phyloP scores from a whole-genome alignment of 2,888 invertebrate genomes.

The Epiblema foenella region DNA sequence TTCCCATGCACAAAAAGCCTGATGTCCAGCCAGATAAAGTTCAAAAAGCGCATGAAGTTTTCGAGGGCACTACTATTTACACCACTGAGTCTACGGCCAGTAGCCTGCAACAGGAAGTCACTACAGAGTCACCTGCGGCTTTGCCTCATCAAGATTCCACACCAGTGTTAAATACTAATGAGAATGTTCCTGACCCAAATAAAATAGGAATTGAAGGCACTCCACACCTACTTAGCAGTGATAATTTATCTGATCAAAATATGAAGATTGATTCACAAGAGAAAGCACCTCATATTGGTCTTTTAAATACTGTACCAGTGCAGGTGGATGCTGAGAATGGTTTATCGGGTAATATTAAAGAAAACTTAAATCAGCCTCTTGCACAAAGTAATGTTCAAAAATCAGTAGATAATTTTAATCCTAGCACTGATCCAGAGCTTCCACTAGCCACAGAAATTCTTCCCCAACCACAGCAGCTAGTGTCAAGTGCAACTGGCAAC shows the following conservation, averaged over 20 bases:
- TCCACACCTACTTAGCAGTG: conserved; percentile 10
- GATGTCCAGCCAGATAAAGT: conserved; percentile 73
- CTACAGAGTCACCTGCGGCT: conserved; percentile 49
- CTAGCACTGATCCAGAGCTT: conserved; percentile 25
- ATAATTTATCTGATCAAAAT: conserved; percentile 18
- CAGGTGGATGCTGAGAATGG: neutral
- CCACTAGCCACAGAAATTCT: conserved; percentile 33
- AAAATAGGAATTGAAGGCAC: conserved; percentile 13
- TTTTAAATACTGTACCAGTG: conserved; percentile 7
- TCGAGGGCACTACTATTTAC: conserved; percentile 89
- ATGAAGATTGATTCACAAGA: conserved; percentile 22
- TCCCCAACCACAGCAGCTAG: conserved; percentile 48
- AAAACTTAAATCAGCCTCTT: conserved; percentile 8
- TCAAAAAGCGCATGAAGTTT: conserved; percentile 77
- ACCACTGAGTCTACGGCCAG: conserved; percentile 60
- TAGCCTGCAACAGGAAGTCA: conserved; percentile 48
- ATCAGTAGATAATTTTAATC: conserved; percentile 2
- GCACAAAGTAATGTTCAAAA: neutral
- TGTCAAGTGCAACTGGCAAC: conserved; percentile 51
- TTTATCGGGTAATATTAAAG: neutral
- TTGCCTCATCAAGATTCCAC: conserved; percentile 46
- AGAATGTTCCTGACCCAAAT: conserved; percentile 31
- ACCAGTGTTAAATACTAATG: conserved; percentile 27
- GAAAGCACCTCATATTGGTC: conserved; percentile 8
- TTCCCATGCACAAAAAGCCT: conserved; percentile 57